Percentiles rank a stretch among this genome's conserved stretches.
These are phyloP conservation scores for Dreissena rostriformis DNA, from an alignment of 1,140 invertebrate genomes.

Conservation along the genomic window DNA sequence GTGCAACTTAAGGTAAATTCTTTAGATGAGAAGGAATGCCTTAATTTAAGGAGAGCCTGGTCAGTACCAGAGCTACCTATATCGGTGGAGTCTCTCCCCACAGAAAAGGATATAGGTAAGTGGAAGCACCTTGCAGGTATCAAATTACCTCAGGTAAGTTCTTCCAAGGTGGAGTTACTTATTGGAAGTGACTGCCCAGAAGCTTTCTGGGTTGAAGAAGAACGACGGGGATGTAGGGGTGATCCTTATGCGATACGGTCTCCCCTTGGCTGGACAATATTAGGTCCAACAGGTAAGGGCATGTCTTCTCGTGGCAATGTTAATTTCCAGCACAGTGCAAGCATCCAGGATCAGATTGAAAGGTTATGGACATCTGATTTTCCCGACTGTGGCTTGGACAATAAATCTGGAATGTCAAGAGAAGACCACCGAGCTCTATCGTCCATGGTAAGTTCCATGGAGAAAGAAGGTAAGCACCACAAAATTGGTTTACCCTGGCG, in stretches of 20 bases:
- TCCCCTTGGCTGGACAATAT: not conserved
- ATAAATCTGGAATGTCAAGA: not conserved
- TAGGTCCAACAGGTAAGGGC: constrained; percentile 15
- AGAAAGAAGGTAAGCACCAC: not conserved
- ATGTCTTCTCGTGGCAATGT: not conserved
- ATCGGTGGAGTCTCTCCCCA: constrained; percentile 7
- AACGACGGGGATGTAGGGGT: constrained; percentile 8
- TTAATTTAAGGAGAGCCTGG: constrained; percentile 18
- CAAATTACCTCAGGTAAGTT: not conserved
- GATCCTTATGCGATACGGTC: constrained; percentile 17
- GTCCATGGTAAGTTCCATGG: not conserved
- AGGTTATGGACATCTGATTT: not conserved
- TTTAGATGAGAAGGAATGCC: not conserved
- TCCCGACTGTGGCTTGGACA: not conserved
- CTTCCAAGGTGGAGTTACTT: constrained; percentile 7
- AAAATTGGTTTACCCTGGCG: constrained; percentile 11
- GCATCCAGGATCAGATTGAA: constrained; percentile 6
- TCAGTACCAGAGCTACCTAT: constrained; percentile 15
- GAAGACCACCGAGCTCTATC: not conserved
- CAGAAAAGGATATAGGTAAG: constrained; percentile 11
- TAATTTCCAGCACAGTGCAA: constrained; percentile 9
- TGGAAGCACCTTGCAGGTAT: constrained; percentile 23
- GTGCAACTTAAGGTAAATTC: constrained; percentile 26
- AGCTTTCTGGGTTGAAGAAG: constrained; percentile 30
- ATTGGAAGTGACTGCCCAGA: constrained; percentile 28